Percentiles rank a stretch among this genome's conserved stretches.
phyloP scores from a whole-genome alignment of 2,113 vertebrate genomes.

The Microtus montanus region DNA sequence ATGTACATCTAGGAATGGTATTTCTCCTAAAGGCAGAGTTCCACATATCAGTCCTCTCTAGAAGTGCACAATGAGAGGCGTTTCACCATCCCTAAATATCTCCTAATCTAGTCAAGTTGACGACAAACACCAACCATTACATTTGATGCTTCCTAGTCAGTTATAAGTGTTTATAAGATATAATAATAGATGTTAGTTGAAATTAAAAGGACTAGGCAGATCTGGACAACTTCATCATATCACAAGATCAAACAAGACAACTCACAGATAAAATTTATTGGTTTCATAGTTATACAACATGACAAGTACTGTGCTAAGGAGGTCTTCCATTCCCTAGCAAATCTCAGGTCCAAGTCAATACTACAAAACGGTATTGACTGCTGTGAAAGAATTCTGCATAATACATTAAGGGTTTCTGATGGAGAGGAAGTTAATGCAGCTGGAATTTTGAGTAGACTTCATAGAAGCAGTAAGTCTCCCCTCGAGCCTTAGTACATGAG shows the following conservation, averaged over 20 bases:
- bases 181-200: background rate
- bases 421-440: background rate
- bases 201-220: background rate
- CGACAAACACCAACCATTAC: background rate
- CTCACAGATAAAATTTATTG: background rate
- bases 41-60: background rate
- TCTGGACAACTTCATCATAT: background rate
- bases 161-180: slow-evolving; percentile 17
- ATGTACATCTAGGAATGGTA: background rate
- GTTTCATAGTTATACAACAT: background rate
- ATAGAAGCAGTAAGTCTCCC: background rate
- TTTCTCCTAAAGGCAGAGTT: background rate
- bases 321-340: background rate
- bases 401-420: background rate
- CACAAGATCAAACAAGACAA: background rate
- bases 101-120: background rate
- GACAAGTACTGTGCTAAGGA: background rate
- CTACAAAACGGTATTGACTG: background rate
- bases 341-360: background rate
- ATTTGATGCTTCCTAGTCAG: background rate
- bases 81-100: background rate
- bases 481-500: background rate
- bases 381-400: background rate
- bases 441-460: background rate
- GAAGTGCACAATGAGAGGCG: background rate